Evolutionary conservation across 2,797 vertebrate genomes (phyloP).

Genomic region (Coregonus sp.): DNA sequence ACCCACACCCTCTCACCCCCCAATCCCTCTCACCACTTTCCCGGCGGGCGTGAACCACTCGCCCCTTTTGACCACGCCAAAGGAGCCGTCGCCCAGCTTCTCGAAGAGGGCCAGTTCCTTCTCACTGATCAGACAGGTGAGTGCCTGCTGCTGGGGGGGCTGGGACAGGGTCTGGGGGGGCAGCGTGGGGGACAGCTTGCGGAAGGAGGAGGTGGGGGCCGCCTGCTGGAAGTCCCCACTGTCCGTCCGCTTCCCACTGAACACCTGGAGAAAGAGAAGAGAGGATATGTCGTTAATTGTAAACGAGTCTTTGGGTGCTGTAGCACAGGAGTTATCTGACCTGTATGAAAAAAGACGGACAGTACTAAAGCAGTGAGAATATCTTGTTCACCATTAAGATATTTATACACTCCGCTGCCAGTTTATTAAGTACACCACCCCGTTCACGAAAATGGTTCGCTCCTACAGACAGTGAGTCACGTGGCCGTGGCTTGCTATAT

Average conservation of each 20-base stretch:
- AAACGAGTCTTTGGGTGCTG: too few species aligned
- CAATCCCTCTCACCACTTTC: constrained; percentile 81
- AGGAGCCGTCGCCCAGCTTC: constrained; percentile 95
- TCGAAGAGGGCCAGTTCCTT: constrained; percentile 91
- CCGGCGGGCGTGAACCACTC: constrained; percentile 90
- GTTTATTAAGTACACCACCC: too few species aligned
- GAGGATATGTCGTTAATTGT: neutral
- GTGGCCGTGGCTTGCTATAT: too few species aligned
- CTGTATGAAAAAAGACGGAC: too few species aligned
- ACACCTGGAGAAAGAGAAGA: constrained; percentile 77
- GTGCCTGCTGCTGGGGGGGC: constrained; percentile 75
- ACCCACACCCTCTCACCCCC: neutral
- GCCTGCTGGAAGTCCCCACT: constrained; percentile 81
- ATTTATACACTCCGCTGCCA: too few species aligned
- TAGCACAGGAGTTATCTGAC: too few species aligned
- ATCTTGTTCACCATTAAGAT: too few species aligned
- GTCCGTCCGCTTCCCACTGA: constrained; percentile 91
- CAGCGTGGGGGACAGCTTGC: constrained; percentile 81
- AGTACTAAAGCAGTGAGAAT: too few species aligned
- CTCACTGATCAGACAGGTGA: constrained; percentile 96
- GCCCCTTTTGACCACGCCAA: constrained; percentile 91
- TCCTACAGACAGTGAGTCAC: too few species aligned
- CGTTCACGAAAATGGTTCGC: too few species aligned
- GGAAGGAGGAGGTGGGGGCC: constrained; percentile 85
- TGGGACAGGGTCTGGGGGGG: constrained; percentile 48